Evolutionary conservation across 2,797 vertebrate genomes (phyloP), one percentile per base, ranked within the genome.

Genomic region (Cynopterus sphinx): DNA sequence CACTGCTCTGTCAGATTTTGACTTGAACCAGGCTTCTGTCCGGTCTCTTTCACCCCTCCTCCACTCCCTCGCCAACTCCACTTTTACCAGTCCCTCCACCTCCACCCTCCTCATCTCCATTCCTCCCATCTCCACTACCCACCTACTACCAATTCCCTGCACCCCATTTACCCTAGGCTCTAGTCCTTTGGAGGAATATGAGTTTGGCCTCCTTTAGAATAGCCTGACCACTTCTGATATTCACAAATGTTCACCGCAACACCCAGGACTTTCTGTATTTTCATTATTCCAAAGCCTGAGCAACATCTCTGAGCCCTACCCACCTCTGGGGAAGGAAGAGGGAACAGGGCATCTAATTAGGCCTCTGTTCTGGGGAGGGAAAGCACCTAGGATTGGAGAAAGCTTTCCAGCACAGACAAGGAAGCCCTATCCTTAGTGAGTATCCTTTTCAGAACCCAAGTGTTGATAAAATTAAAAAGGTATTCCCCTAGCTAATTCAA

Each of bases 401-500:
- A 65, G 28, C 13, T 31, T 93, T 93, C 13, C 59, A 33, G 15
- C 15, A 36, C 28, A 85, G 28, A 43, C 61, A 26, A 26, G 55
- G 36, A 53, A 61, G 26, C 9, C n/a, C 39, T 39, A 70, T 74
- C 49, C 19, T 75, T 15, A 15, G 4, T 0, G 13, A 24, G 6
- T 28, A 15, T 22, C 19, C 41, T 87, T 71, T 88, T 78, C 63
- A 74, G 63, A 90, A 49, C 22, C 19, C 24, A 77, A 41, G 15
- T 70, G 12, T 36, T 55, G 53, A 55, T 33, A 33, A 82, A 41
- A 67, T 89, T 46, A n/a, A 19, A 79, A 65, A 89, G 21, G 12
- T 11, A 53, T 83, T 68, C 65, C 89, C 5, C 19, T 89, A 71
- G 70, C 41, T 90, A 55, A 86, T 74, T 83, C 81, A 91, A 94